Conservation (phyloP, 2,888 invertebrate species). For the Cryptophagus acutangulus region DNA sequence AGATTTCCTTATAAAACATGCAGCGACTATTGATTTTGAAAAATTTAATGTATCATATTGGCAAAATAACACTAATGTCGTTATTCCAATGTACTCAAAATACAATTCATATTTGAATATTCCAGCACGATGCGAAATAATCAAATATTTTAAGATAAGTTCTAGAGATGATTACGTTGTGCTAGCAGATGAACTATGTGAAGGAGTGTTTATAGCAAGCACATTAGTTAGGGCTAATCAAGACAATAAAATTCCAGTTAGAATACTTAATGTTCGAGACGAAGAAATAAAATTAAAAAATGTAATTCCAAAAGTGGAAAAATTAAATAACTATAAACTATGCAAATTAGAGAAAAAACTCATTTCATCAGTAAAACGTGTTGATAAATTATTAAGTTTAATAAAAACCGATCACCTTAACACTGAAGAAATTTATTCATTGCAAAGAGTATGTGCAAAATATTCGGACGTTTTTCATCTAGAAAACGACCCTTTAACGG, state of each 20-base stretch:
- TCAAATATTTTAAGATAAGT: constrained; percentile 7
- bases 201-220: constrained; percentile 5
- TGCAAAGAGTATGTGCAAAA: constrained; percentile 20
- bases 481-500: constrained; percentile 20
- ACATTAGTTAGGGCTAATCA: constrained; percentile 2
- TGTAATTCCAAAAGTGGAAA: constrained; percentile 5
- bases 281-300: constrained; percentile 7
- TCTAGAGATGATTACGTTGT: not conserved
- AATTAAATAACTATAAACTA: constrained; percentile 1
- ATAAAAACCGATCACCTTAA: constrained; percentile 18
- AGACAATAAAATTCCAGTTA: constrained; percentile 6
- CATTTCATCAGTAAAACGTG: constrained; percentile 10
- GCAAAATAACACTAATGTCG: not conserved
- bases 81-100: not conserved
- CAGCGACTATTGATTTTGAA: constrained; percentile 12
- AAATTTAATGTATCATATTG: not conserved
- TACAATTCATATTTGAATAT: not conserved
- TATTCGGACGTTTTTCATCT: constrained; percentile 23
- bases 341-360: not conserved
- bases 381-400: constrained; percentile 17
- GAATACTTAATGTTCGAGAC: constrained; percentile 7
- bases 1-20: constrained; percentile 9
- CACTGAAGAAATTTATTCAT: constrained; percentile 15
- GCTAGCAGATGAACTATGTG: constrained; percentile 5
- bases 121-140: constrained; percentile 5